phyloP scores from a whole-genome alignment of 2,888 invertebrate species.

The Eutolmus rufibarbis region DNA sequence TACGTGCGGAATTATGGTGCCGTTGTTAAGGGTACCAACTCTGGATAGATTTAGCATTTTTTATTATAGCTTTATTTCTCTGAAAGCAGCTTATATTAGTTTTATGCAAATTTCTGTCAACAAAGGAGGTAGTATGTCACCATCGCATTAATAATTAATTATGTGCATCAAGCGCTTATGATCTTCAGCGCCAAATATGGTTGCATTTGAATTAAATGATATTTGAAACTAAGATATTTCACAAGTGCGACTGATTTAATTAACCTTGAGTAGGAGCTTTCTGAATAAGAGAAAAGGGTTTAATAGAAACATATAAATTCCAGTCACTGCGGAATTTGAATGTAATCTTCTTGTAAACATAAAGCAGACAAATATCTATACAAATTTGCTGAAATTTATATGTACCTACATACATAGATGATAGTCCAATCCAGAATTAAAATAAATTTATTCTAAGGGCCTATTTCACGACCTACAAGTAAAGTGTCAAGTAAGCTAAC shows the following conservation, averaged over 20 bases:
- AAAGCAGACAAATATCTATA: neutral
- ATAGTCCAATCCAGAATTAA: too few species aligned
- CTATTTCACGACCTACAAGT: too few species aligned
- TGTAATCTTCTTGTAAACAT: neutral
- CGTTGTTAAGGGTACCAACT: neutral
- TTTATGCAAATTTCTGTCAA: constrained; percentile 37
- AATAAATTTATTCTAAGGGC: too few species aligned
- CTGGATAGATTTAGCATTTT: neutral
- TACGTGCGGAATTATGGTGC: neutral
- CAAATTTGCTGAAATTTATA: too few species aligned
- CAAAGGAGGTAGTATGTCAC: neutral
- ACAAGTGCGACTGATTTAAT: neutral
- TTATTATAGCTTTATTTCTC: neutral
- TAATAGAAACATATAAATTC: neutral
- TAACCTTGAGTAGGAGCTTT: neutral
- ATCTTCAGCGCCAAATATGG: neutral
- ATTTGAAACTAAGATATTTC: neutral
- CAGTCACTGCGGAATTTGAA: neutral
- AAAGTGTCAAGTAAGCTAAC: too few species aligned
- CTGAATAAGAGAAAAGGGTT: neutral
- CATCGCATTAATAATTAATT: neutral
- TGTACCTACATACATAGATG: too few species aligned
- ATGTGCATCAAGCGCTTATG: neutral
- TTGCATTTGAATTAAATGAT: neutral
- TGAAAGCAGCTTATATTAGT: constrained; percentile 9